Evolutionary conservation across 2,797 vertebrate genomes (phyloP).

Genomic region (Eupleurogrammus muticus): DNA sequence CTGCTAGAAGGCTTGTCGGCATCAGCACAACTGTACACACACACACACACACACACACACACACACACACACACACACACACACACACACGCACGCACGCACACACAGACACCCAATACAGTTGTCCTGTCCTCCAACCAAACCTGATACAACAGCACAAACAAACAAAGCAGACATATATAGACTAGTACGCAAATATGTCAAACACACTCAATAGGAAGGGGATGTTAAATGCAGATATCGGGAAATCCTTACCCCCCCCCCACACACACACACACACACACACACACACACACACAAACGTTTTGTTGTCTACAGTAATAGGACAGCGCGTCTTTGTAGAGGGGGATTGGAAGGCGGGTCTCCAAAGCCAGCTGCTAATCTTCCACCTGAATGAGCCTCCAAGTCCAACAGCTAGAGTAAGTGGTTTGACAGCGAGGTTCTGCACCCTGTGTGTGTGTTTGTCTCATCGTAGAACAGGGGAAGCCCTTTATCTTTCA

Average conservation of each 20-base stretch:
- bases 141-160: slow-evolving; percentile 61
- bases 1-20: slow-evolving; percentile 62
- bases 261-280: slow-evolving; percentile 12
- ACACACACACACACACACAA: slow-evolving; percentile 21
- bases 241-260: background rate
- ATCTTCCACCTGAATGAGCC: slow-evolving; percentile 60
- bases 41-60: slow-evolving; percentile 67
- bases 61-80: slow-evolving; percentile 57
- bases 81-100: slow-evolving; percentile 70
- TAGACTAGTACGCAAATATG: slow-evolving; percentile 40
- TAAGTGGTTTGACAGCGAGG: slow-evolving; percentile 40
- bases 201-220: slow-evolving; percentile 33
- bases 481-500: background rate
- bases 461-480: slow-evolving; percentile 22
- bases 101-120: slow-evolving; percentile 68
- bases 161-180: slow-evolving; percentile 56
- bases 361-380: slow-evolving; percentile 58
- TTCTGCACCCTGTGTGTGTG: slow-evolving; percentile 7
- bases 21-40: slow-evolving; percentile 61
- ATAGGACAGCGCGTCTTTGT: slow-evolving; percentile 35
- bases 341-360: slow-evolving; percentile 25
- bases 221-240: slow-evolving; percentile 21
- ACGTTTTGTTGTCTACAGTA: slow-evolving; percentile 10
- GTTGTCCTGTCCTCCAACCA: slow-evolving; percentile 46
- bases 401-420: slow-evolving; percentile 45